These are phyloP conservation scores for Netelia virgata DNA, from an alignment of 2,888 invertebrate genomes.

Conservation along the genomic window DNA sequence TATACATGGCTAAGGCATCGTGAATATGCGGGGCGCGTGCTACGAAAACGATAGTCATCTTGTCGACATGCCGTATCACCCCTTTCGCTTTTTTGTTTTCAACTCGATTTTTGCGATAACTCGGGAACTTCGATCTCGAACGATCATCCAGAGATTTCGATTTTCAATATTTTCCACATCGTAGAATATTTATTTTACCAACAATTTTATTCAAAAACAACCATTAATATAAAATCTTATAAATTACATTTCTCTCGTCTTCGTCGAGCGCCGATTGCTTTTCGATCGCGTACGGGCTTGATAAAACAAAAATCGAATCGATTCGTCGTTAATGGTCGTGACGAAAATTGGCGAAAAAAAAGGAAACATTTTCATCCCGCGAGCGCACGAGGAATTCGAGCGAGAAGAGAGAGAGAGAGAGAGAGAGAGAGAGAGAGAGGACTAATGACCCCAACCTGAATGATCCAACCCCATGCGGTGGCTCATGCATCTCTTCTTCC, in stretches of 20 bases:
- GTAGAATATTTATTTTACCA: too few relatives aligned
- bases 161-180: too few relatives aligned
- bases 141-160: background rate
- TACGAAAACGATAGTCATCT: slow-evolving; percentile 71
- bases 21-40: slow-evolving; percentile 73
- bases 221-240: too few relatives aligned
- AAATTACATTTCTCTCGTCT: too few relatives aligned
- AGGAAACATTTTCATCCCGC: slow-evolving; percentile 71
- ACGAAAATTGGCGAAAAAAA: slow-evolving; percentile 20
- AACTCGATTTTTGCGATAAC: slow-evolving; percentile 32
- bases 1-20: slow-evolving; percentile 4
- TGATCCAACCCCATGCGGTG: slow-evolving; percentile 81
- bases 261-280: too few relatives aligned
- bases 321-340: slow-evolving; percentile 16
- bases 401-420: slow-evolving; percentile 76
- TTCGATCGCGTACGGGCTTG: too few relatives aligned
- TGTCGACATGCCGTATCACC: slow-evolving; percentile 8
- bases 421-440: slow-evolving; percentile 77
- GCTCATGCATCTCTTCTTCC: slow-evolving; percentile 41
- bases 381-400: slow-evolving; percentile 76
- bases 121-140: slow-evolving; percentile 20
- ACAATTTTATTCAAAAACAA: too few relatives aligned
- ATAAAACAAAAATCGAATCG: slow-evolving; percentile 3
- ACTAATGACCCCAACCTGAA: slow-evolving; percentile 82
- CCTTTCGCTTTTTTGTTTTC: slow-evolving; percentile 45